phyloP scores from a whole-genome alignment of 2,888 invertebrate species.

The Habrosyne pyritoides region DNA sequence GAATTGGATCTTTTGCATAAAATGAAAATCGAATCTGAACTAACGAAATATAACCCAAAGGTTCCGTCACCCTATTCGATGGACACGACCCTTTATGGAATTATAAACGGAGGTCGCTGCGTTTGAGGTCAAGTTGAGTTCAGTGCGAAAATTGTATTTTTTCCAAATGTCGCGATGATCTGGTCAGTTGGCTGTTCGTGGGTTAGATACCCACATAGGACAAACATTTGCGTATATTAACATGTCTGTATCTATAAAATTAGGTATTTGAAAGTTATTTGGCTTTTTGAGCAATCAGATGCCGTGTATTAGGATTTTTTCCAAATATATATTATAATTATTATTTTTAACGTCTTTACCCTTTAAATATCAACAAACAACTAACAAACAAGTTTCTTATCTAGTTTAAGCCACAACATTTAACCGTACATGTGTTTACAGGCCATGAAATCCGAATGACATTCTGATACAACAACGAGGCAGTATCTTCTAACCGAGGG shows the following conservation, averaged over 20 bases:
- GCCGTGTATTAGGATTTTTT: too few relatives aligned
- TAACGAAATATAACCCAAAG: constrained; percentile 68
- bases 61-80: constrained; percentile 46
- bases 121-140: constrained; percentile 21
- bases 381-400: not conserved
- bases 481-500: constrained; percentile 13
- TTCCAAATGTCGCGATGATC: too few relatives aligned
- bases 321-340: too few relatives aligned
- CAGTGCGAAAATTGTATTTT: not conserved
- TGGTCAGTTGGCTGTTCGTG: too few relatives aligned
- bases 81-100: constrained; percentile 51
- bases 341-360: too few relatives aligned
- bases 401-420: constrained; percentile 4
- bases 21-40: constrained; percentile 77
- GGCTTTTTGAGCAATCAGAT: too few relatives aligned
- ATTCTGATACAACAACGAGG: constrained; percentile 1
- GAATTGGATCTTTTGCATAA: constrained; percentile 81
- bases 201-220: too few relatives aligned
- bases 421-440: constrained; percentile 3
- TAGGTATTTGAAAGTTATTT: too few relatives aligned
- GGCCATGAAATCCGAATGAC: constrained; percentile 2
- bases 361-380: too few relatives aligned
- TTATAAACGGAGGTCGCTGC: constrained; percentile 37
- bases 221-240: too few relatives aligned
- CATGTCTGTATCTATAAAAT: too few relatives aligned